Percentiles rank a stretch among this genome's conserved stretches.
Evolutionary conservation across 2,113 vertebrate genomes (phyloP).

Genomic region (Scopus umbretta): DNA sequence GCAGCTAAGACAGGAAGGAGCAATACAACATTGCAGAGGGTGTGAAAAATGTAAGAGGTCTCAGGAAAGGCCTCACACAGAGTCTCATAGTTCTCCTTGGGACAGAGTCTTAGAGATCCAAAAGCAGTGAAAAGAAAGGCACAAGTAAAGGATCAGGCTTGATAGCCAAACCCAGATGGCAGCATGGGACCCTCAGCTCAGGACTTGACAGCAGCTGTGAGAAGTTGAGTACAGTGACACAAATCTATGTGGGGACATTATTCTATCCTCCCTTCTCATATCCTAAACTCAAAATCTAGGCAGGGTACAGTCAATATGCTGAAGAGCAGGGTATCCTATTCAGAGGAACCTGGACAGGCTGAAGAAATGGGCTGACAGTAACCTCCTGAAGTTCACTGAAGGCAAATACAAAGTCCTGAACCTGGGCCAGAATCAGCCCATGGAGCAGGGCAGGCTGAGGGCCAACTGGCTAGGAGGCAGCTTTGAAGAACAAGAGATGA

Average conservation of each 20-base stretch:
- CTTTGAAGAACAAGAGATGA: neutral
- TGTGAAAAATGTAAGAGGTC: neutral
- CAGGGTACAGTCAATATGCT: neutral
- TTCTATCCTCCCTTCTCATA: neutral
- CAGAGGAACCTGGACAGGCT: neutral
- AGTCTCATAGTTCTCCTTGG: neutral
- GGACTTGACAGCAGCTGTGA: neutral
- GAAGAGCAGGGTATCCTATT: neutral
- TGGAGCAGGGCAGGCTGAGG: neutral
- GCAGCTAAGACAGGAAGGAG: neutral
- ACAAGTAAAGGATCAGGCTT: neutral
- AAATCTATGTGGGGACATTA: neutral
- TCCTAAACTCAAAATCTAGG: neutral
- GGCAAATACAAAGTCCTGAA: neutral
- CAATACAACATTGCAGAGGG: neutral
- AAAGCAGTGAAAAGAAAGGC: neutral
- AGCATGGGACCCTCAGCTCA: neutral
- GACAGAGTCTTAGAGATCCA: neutral
- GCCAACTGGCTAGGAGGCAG: neutral
- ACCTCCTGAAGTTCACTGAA: neutral
- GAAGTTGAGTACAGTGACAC: neutral
- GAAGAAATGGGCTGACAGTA: neutral
- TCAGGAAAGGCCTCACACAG: neutral
- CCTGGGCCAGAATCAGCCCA: neutral
- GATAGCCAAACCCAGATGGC: neutral